Evolutionary conservation across 1,140 invertebrate genomes (phyloP), one percentile per base, ranked within the genome.

Genomic region (Ceratitis capitata): DNA sequence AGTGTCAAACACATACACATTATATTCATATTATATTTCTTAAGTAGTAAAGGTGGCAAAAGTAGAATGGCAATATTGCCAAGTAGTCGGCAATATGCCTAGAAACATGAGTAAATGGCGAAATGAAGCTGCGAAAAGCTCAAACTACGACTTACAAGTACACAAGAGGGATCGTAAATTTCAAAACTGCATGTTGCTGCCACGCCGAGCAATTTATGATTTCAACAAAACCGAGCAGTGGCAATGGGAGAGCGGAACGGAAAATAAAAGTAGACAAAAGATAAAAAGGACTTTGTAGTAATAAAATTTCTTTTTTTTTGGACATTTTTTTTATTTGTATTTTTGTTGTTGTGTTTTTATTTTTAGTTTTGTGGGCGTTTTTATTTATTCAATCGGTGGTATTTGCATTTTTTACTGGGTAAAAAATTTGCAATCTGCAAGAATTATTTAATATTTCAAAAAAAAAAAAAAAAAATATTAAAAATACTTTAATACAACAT

Each of bases 151-250:
- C 45, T 45, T 45, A 78, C 69, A 78, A 78, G 69, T 78, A 26
- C 23, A n/a, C n/a, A n/a, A 64, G 51, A 19, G 51, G 1, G 61
- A 35, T 78, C 35, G 39, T 78, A 78, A 78, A 78, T 78, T 42
- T 10, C 42, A 39, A 78, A 78, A 78, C 35, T 42, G 69, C 69
- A 78, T 78, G 69, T 78, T 47, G 69, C 39, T 78, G 69, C 69
- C 69, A 78, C 69, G 14, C 42, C 2, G 14, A 23, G 39, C 29
- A 78, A 78, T 78, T 78, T 78, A 78, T 78, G 69, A 78, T 78
- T 78, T 78, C 69, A 78, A 78, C 69, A 78, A 45, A 26, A 39
- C 14, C 61, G n/a, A 69, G 32, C 61, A 32, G 61, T 69, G 35
- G 51, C 61, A 56, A 69, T 35, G n/a, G n/a, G n/a, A n/a, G n/a